phyloP scores from a whole-genome alignment of 2,113 vertebrate genomes.

The Melanotaenia duboulayi region DNA sequence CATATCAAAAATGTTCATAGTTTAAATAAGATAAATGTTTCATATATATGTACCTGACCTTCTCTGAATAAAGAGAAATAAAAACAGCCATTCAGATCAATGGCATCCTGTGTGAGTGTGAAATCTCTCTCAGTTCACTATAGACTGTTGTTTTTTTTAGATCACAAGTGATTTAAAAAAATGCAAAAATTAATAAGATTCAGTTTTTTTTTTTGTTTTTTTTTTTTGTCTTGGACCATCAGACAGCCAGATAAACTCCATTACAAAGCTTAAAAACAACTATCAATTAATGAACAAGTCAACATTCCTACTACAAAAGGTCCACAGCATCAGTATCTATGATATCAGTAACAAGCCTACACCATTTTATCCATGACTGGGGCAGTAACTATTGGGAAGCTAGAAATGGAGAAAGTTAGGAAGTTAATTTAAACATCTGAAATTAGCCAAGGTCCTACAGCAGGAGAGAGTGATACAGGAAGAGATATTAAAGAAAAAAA shows the following conservation, averaged over 20 bases:
- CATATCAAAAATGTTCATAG: no score
- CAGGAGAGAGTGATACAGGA: neutral
- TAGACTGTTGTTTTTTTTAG: conserved; percentile 16
- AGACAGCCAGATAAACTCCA: neutral
- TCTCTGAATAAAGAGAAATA: no score
- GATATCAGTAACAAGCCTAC: neutral
- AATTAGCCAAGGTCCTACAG: conserved; percentile 2
- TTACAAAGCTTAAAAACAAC: neutral
- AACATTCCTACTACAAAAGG: conserved; percentile 9
- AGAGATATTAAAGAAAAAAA: neutral
- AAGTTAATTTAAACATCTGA: conserved; percentile 12
- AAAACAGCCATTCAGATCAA: no score
- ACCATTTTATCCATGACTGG: neutral
- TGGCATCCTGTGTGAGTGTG: neutral
- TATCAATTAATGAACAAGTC: conserved; percentile 36
- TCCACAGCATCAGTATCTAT: neutral
- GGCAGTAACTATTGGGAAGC: neutral
- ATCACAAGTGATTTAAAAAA: conserved; percentile 31
- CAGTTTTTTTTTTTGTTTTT: conserved; percentile 57
- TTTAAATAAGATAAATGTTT: no score
- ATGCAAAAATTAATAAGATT: conserved; percentile 44
- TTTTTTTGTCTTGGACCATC: conserved; percentile 25
- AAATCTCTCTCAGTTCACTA: conserved; percentile 1
- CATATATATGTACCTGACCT: no score
- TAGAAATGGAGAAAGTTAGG: neutral